Percentiles rank a stretch among this genome's conserved stretches.
Evolutionary conservation across 1,140 invertebrate species (phyloP).

Genomic region (Formica exsecta): DNA sequence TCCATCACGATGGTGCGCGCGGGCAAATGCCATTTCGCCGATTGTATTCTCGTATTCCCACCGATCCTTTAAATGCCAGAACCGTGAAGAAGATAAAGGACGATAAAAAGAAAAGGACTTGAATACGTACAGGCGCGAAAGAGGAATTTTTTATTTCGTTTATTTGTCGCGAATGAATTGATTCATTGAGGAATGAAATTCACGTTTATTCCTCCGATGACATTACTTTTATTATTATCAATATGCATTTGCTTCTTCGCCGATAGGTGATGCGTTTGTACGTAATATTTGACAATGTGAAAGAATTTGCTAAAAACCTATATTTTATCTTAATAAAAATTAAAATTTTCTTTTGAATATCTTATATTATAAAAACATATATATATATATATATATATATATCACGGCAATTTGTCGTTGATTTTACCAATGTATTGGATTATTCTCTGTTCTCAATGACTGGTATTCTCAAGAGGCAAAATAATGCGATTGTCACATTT

Average conservation of each 20-base stretch:
- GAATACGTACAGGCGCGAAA: background rate
- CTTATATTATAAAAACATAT: too few species aligned
- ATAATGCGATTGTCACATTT: too few species aligned
- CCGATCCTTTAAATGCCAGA: conserved; percentile 64
- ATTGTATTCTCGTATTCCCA: conserved; percentile 67
- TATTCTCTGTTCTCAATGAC: too few species aligned
- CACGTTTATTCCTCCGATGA: background rate
- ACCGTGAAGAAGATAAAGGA: conserved; percentile 43
- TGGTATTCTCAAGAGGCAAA: too few species aligned
- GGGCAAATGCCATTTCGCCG: conserved; percentile 60
- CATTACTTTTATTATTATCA: background rate
- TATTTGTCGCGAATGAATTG: conserved; percentile 35
- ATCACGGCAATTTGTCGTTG: too few species aligned
- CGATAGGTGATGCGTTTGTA: too few species aligned
- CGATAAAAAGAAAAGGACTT: conserved; percentile 28
- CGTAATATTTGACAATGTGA: too few species aligned
- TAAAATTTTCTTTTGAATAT: too few species aligned
- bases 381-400: too few species aligned
- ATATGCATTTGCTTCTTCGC: background rate
- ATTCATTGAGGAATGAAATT: conserved; percentile 14
- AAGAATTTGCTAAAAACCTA: too few species aligned
- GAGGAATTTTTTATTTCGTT: conserved; percentile 35
- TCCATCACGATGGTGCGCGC: conserved; percentile 40
- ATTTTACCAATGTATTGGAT: too few species aligned
- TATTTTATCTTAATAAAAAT: too few species aligned